Evolutionary conservation across 2,888 invertebrate genomes (phyloP).

Genomic region (Andrena flavipes): DNA sequence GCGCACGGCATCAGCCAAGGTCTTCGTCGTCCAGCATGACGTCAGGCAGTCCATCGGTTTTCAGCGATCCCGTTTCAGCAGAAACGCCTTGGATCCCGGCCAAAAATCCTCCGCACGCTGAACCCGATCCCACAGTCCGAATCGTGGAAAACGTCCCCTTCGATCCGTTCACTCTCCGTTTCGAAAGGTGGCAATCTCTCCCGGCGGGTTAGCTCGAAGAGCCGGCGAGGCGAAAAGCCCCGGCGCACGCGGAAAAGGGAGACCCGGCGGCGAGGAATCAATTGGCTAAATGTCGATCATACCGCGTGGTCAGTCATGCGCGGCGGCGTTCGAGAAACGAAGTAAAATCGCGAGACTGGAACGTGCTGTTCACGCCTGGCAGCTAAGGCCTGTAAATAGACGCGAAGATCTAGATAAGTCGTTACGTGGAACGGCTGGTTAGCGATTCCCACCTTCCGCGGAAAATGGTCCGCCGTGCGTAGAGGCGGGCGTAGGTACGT

Average conservation of each 20-base stretch:
- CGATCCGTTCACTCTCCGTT: slow-evolving; percentile 19
- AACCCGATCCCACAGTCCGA: slow-evolving; percentile 3
- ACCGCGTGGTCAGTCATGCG: slow-evolving; percentile 26
- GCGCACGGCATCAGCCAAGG: slow-evolving; percentile 71
- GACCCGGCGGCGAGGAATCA: slow-evolving; percentile 1
- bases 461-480: slow-evolving; percentile 39
- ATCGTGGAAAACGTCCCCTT: neutral
- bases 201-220: no score
- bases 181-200: slow-evolving; percentile 13
- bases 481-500: slow-evolving; percentile 15
- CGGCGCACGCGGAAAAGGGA: slow-evolving; percentile 12
- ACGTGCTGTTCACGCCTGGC: slow-evolving; percentile 45
- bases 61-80: slow-evolving; percentile 62
- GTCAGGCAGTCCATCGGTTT: slow-evolving; percentile 57
- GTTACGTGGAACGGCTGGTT: slow-evolving; percentile 61
- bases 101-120: slow-evolving; percentile 54
- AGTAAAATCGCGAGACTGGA: slow-evolving; percentile 40
- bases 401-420: slow-evolving; percentile 63
- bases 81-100: slow-evolving; percentile 60
- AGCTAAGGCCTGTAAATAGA: slow-evolving; percentile 55
- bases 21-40: slow-evolving; percentile 58
- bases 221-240: neutral
- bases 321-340: slow-evolving; percentile 14
- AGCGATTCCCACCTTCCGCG: slow-evolving; percentile 31
- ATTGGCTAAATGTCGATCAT: slow-evolving; percentile 39